These are phyloP conservation scores for Ochropleura leucogaster DNA, from an alignment of 2,888 invertebrate genomes.

Conservation along the genomic window DNA sequence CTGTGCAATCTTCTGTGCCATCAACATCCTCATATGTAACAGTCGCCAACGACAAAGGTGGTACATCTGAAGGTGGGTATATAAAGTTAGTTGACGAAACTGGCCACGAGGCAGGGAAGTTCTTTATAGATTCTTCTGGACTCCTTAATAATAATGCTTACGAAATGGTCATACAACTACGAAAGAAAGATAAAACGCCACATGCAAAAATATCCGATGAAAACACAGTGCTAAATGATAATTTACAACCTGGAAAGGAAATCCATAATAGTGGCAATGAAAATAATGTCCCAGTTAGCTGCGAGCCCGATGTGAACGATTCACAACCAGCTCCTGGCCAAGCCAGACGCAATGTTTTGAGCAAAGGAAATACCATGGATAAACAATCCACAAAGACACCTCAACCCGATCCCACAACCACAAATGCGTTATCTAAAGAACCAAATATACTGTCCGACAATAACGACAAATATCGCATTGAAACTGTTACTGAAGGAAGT, in stretches of 20 bases:
- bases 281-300: slow-evolving; percentile 18
- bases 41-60: slow-evolving; percentile 71
- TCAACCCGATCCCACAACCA: slow-evolving; percentile 2
- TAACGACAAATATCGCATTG: slow-evolving; percentile 24
- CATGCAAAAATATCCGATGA: slow-evolving; percentile 54
- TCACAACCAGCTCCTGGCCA: slow-evolving; percentile 14
- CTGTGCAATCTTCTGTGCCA: slow-evolving; percentile 69
- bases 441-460: neutral
- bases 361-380: slow-evolving; percentile 12
- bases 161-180: slow-evolving; percentile 86
- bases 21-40: slow-evolving; percentile 79
- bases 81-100: slow-evolving; percentile 79
- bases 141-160: slow-evolving; percentile 83
- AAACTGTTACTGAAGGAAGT: slow-evolving; percentile 36
- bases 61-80: slow-evolving; percentile 71
- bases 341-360: slow-evolving; percentile 17
- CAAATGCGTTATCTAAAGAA: slow-evolving; percentile 17
- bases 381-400: slow-evolving; percentile 17
- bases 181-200: slow-evolving; percentile 78
- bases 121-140: slow-evolving; percentile 84
- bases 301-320: slow-evolving; percentile 5
- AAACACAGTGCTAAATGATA: slow-evolving; percentile 30
- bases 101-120: slow-evolving; percentile 80
- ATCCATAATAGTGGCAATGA: slow-evolving; percentile 14
- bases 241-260: slow-evolving; percentile 11